Evolutionary conservation across 2,797 vertebrate genomes (phyloP), one percentile per base, ranked within the genome.

Genomic region (Sternarchorhynchus goeldii): DNA sequence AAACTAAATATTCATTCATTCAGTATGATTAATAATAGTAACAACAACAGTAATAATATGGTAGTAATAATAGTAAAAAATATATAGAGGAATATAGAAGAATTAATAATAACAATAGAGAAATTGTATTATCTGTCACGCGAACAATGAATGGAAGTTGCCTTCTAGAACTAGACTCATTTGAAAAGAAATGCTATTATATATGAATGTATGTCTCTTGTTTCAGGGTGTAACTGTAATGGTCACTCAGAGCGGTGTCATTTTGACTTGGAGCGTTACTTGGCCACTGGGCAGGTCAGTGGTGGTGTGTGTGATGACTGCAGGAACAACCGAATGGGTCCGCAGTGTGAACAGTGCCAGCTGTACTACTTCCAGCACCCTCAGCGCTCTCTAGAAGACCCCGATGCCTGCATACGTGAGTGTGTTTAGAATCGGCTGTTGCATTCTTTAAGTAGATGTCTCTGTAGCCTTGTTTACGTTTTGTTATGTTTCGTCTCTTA

Each of bases 251-350:
- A 93, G 73, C 91, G 77, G 0, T 97, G 97, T 77, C 94, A 94
- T 88, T 98, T 97, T 41, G 91, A 97, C 59, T 62, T 79, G 39
- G 67, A 85, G 0, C 83, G 76, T 10, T 95, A 92, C 31, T 73
- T 87, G 57, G 89, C 83, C 0, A 95, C 91, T 0, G 90, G 93
- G 0, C 80, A 90, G 1, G 62, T 83, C 70, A 96, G 94, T 0
- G 94, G 96, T 0, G 95, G 95, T 0, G 90, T 97, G 41, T 97
- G 96, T 77, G 95, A 96, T 0, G 73, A 92, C 86, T 97, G 96
- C 39, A 89, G 77, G 66, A 87, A 95, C 75, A 89, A 95, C 82
- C 94, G 94, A 17, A 81, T 39, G 0, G 96, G 96, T 1, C 90
- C 93, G 17, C 94, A 95, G 82, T 97, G 96, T 39, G 91, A 95